phyloP scores from a whole-genome alignment of 2,888 invertebrate genomes.

The Tyria jacobaeae region DNA sequence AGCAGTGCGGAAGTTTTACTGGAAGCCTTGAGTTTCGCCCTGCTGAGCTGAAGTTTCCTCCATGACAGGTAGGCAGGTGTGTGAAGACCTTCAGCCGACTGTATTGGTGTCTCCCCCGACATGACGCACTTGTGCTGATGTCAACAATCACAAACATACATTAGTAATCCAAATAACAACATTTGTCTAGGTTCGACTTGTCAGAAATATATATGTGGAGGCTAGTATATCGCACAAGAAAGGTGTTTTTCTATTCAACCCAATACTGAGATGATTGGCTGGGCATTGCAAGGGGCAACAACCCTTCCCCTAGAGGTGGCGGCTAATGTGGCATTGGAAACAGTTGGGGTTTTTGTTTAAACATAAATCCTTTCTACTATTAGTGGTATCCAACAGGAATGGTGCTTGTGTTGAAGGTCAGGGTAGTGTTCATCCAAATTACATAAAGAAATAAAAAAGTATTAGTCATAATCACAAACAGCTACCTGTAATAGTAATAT shows the following conservation, averaged over 20 bases:
- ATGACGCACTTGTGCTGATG: conserved; percentile 78
- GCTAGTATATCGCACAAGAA: background rate
- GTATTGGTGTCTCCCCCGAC: conserved; percentile 89
- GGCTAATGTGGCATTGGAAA: background rate
- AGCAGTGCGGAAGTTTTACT: conserved; percentile 98
- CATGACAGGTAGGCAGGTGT: conserved; percentile 95
- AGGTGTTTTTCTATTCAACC: background rate
- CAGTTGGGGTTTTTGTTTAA: too few relatives aligned
- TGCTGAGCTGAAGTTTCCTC: conserved; percentile 96
- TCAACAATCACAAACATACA: background rate
- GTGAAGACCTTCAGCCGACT: conserved; percentile 91
- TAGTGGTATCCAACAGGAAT: background rate
- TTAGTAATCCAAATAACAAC: background rate
- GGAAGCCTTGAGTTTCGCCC: conserved; percentile 99
- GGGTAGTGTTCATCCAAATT: background rate
- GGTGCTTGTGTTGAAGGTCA: background rate
- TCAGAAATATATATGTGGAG: background rate
- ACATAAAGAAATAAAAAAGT: too few relatives aligned
- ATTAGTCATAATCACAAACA: too few relatives aligned
- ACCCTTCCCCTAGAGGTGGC: background rate
- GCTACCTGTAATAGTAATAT: too few relatives aligned
- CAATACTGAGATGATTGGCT: background rate
- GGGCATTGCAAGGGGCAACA: background rate
- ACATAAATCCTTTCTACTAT: background rate
- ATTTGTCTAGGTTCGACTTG: background rate